A percentile compares a stretch with the other conserved stretches of the same genome.
Evolutionary conservation across 2,797 vertebrate species (phyloP).

Genomic region (Sitta carolinensis): DNA sequence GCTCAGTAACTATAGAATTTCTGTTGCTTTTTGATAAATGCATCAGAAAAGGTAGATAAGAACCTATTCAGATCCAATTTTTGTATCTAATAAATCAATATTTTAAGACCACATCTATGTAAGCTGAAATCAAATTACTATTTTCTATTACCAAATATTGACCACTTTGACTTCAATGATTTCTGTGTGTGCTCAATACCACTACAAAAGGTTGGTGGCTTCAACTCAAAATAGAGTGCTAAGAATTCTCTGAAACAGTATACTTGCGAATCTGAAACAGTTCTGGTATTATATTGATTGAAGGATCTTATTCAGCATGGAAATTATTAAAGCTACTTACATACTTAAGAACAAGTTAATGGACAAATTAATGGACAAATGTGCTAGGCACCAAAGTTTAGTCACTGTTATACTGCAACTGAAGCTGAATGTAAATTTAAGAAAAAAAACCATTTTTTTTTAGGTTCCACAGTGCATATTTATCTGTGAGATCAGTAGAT

Average conservation of each 20-base stretch:
- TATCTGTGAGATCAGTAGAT: not conserved
- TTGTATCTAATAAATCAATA: not conserved
- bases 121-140: not conserved
- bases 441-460: not conserved
- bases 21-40: not conserved
- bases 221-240: not conserved
- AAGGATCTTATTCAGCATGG: not conserved
- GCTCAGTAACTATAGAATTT: not conserved
- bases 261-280: not conserved
- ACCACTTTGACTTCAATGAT: not conserved
- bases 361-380: not conserved
- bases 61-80: not conserved
- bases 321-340: not conserved
- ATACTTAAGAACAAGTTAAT: not conserved
- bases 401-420: not conserved
- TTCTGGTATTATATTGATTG: not conserved
- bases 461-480: not conserved
- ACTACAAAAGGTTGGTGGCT: not conserved
- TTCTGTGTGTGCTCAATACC: not conserved
- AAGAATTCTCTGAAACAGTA: not conserved
- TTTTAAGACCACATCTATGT: not conserved
- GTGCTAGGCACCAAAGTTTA: not conserved
- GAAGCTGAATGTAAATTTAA: not conserved
- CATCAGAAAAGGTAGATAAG: not conserved
- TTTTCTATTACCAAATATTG: not conserved